A percentile compares a stretch with the other conserved stretches of the same genome.
These are phyloP conservation scores for Cantharis lateralis DNA, from an alignment of 2,888 invertebrate species.

Conservation along the genomic window DNA sequence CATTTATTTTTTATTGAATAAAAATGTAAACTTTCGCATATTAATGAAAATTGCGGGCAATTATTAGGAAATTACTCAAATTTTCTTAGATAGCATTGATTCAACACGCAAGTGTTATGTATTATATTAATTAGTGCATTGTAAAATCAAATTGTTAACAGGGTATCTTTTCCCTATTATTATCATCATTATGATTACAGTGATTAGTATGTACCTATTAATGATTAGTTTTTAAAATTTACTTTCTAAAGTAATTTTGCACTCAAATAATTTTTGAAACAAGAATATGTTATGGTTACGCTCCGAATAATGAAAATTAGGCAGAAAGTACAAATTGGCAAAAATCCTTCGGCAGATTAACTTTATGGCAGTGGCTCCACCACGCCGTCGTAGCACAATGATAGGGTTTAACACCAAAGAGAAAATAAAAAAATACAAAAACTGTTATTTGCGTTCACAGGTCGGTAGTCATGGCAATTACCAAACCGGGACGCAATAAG, in stretches of 20 bases:
- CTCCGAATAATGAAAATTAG: constrained; percentile 26
- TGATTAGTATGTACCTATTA: background rate
- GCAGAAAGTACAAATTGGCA: constrained; percentile 23
- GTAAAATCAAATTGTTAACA: background rate
- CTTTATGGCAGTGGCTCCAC: background rate
- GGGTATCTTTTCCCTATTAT: constrained; percentile 6
- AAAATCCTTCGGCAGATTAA: constrained; percentile 16
- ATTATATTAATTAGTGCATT: constrained; percentile 23
- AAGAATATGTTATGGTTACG: constrained; percentile 17
- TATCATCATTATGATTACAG: background rate
- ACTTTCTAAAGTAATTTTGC: constrained; percentile 18
- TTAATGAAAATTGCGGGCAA: background rate
- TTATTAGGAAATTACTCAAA: background rate
- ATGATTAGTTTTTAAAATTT: background rate
- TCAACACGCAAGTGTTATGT: background rate
- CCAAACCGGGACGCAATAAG: constrained; percentile 54
- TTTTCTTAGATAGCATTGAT: background rate
- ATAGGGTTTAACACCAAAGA: constrained; percentile 27
- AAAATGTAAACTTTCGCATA: background rate
- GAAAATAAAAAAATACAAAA: constrained; percentile 16
- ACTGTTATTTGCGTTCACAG: constrained; percentile 52
- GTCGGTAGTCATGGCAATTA: constrained; percentile 52
- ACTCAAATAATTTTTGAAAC: constrained; percentile 15
- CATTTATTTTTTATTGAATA: background rate
- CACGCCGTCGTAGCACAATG: constrained; percentile 9